Conservation (phyloP, 2,888 invertebrate genomes). For the Trisateles emortualis region DNA sequence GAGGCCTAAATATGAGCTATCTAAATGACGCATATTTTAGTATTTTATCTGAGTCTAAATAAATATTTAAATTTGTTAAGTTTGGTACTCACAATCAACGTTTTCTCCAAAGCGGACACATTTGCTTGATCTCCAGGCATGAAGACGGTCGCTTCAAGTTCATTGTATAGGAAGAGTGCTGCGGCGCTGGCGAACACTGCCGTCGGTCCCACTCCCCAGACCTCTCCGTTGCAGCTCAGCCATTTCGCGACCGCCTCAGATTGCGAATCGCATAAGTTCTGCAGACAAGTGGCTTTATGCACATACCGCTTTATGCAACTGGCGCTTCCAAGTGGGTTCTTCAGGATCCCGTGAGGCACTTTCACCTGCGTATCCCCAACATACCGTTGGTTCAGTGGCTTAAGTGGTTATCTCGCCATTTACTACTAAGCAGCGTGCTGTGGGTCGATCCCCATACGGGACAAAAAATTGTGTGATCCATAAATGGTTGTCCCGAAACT, state of each 20-base stretch:
- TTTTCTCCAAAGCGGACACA: constrained; percentile 70
- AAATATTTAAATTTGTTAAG: neutral
- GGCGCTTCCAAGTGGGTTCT: neutral
- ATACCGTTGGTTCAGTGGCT: too few species aligned
- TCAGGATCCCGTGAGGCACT: constrained; percentile 1
- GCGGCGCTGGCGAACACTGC: constrained; percentile 81
- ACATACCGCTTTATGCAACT: neutral
- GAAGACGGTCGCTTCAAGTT: constrained; percentile 72
- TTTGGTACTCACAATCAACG: constrained; percentile 61
- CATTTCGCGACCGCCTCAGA: constrained; percentile 70
- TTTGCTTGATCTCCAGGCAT: constrained; percentile 65
- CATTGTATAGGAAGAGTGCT: constrained; percentile 80
- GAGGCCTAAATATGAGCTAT: too few species aligned
- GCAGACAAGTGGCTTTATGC: constrained; percentile 12
- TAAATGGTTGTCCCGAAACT: too few species aligned
- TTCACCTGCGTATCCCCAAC: too few species aligned
- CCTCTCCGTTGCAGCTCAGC: constrained; percentile 83
- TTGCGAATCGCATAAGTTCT: constrained; percentile 67
- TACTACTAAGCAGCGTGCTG: too few species aligned
- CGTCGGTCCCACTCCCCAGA: constrained; percentile 81
- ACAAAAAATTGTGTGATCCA: too few species aligned
- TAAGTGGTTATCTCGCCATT: too few species aligned
- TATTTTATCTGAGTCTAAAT: too few species aligned
- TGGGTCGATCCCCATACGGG: too few species aligned
- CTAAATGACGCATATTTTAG: too few species aligned